Conservation (phyloP, 92 coral and sea anemone species). For the Umimayanthus kanabou region DNA sequence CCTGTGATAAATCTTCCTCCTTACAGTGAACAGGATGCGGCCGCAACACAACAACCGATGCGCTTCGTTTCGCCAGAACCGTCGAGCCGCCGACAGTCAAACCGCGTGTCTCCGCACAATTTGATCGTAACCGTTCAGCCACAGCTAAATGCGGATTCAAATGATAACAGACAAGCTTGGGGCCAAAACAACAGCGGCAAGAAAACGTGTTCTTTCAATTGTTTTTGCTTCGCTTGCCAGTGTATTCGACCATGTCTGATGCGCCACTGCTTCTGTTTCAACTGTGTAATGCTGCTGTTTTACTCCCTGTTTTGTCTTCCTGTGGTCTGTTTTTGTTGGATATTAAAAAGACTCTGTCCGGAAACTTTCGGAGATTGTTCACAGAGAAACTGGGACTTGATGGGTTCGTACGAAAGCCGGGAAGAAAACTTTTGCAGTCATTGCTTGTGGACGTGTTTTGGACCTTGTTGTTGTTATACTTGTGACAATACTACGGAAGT, state of each 20-base stretch:
- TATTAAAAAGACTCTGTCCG: conserved; percentile 66
- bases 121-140: conserved; percentile 23
- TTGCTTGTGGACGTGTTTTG: conserved; percentile 62
- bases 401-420: conserved; percentile 64
- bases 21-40: not conserved
- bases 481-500: conserved; percentile 72
- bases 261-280: conserved; percentile 73
- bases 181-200: not conserved
- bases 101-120: conserved; percentile 19
- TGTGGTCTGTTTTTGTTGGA: conserved; percentile 58
- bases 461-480: conserved; percentile 71
- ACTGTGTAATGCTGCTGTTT: conserved; percentile 56
- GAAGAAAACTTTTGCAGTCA: conserved; percentile 40
- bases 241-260: conserved; percentile 55
- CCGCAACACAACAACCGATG: not conserved
- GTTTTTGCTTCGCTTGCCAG: conserved; percentile 68
- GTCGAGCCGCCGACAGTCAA: not conserved
- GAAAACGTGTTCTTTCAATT: conserved; percentile 53
- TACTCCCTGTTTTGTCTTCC: conserved; percentile 65
- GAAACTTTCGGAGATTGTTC: conserved; percentile 71
- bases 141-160: not conserved
- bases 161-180: conserved; percentile 11
- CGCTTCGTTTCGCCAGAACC: not conserved
- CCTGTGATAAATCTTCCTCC: conserved; percentile 61
- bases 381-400: conserved; percentile 53